Conservation (phyloP, 2,888 invertebrate species). For the Scaptomyza cyrtandrae region DNA sequence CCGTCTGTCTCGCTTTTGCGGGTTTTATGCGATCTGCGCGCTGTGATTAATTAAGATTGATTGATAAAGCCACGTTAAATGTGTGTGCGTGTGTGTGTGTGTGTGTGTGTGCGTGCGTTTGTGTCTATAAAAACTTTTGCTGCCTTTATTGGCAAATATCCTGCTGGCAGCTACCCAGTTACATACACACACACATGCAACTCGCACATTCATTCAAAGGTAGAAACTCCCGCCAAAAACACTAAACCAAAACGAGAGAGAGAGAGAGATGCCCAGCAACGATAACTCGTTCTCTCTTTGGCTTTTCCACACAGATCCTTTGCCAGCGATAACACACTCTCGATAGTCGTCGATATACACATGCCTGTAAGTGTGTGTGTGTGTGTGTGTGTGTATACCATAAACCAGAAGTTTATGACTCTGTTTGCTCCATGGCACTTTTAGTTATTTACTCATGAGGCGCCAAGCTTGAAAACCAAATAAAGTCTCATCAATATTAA, state of each 20-base stretch:
- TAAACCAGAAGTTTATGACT: conserved; percentile 76
- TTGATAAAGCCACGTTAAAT: conserved; percentile 78
- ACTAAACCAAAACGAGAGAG: conserved; percentile 55
- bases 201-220: conserved; percentile 46
- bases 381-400: conserved; percentile 44
- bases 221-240: conserved; percentile 48
- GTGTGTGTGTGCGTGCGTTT: conserved; percentile 18
- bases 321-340: conserved; percentile 50
- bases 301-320: conserved; percentile 58
- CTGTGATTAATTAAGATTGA: conserved; percentile 84
- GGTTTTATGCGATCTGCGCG: conserved; percentile 78
- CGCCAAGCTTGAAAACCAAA: conserved; percentile 27
- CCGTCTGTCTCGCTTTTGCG: conserved; percentile 33
- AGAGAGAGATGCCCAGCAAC: conserved; percentile 44
- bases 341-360: conserved; percentile 44
- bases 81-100: conserved; percentile 24
- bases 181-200: conserved; percentile 14
- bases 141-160: conserved; percentile 79
- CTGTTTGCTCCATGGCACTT: conserved; percentile 73
- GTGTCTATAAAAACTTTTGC: conserved; percentile 75
- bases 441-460: conserved; percentile 54
- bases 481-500: conserved; percentile 72
- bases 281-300: conserved; percentile 50
- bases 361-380: conserved; percentile 14
- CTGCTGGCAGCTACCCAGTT: conserved; percentile 69